Evolutionary conservation across 2,113 vertebrate genomes (phyloP).

Genomic region (Hippocampus barbouri): DNA sequence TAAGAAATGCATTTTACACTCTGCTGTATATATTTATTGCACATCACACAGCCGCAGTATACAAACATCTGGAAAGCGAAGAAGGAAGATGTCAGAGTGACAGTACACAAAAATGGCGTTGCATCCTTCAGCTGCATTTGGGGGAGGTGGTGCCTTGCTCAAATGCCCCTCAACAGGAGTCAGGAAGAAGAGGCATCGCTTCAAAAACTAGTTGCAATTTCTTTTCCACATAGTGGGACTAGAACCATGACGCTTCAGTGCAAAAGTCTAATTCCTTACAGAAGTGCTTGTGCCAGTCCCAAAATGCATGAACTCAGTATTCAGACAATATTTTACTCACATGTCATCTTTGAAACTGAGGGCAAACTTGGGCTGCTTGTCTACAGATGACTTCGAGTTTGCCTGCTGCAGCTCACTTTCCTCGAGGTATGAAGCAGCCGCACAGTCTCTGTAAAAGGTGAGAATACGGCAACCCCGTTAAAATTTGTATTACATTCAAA

Average conservation of each 20-base stretch:
- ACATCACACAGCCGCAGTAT: background rate
- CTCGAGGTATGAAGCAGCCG: conserved; percentile 80
- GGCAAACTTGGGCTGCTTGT: conserved; percentile 67
- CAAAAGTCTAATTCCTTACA: background rate
- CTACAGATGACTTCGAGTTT: conserved; percentile 47
- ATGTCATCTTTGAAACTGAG: conserved; percentile 79
- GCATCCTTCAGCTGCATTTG: background rate
- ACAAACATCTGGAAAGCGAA: background rate
- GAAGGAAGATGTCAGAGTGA: background rate
- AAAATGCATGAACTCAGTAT: too few relatives aligned
- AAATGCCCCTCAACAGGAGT: background rate
- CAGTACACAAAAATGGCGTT: background rate
- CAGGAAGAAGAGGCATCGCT: background rate
- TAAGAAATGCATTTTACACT: background rate
- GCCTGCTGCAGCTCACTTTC: conserved; percentile 55
- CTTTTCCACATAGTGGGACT: background rate
- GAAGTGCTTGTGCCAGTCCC: too few relatives aligned
- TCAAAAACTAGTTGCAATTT: background rate
- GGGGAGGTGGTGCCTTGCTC: background rate
- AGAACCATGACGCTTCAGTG: background rate
- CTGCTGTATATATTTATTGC: background rate
- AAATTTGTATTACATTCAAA: background rate
- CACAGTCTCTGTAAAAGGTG: conserved; percentile 67
- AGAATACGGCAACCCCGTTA: background rate
- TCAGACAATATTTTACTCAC: conserved; percentile 71